Base-by-base conservation (phyloP, 2,113 vertebrate genomes). In the Brachyistius frenatus region DNA sequence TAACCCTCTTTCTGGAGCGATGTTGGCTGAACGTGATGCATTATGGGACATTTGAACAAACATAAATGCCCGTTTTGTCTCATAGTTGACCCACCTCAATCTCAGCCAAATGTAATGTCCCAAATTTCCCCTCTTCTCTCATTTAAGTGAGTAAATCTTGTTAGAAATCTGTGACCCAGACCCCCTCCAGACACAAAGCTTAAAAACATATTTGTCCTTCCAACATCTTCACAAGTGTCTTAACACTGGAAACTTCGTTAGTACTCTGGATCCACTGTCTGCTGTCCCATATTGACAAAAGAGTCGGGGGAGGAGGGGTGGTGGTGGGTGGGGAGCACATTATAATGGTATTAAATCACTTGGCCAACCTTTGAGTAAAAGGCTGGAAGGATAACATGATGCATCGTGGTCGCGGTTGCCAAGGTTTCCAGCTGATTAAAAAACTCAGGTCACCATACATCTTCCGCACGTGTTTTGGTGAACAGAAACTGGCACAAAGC, bases 351-450 rank as follows among this genome's bases (percentile, higher is more conserved):
- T 80, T 66, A 73, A 83, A 84, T 80, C 68, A 70, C 66, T 79
- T 75, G 79, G 71, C 75, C 71, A 57, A 58, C 71, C 85, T 86
- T 56, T 78, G 70, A n/a, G 65, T 47, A 16, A 62, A 32, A 44
- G 66, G 30, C 73, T 57, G 71, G 80, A 50, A 77, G 76, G 76
- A 41, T 35, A 73, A 61, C 49, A 10, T 77, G 81, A 87, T 80
- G 77, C 57, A 80, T 80, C 0, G 60, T 0, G 15, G 64, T 2
- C 1, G 23, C 0, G 44, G 68, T 33, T 77, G 85, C 85, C 81
- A 83, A 83, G 54, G 71, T 72, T 79, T 66, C 36, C 0, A n/a
- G 41, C 61, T 82, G 84, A 86, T 86, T 82, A 78, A 82, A 82
- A 71, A 50, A 39, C 70, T 37, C 56, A 37, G 66, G 71, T 62